Evolutionary conservation across 2,113 vertebrate genomes (phyloP).

Genomic region (Peromyscus polionotus): DNA sequence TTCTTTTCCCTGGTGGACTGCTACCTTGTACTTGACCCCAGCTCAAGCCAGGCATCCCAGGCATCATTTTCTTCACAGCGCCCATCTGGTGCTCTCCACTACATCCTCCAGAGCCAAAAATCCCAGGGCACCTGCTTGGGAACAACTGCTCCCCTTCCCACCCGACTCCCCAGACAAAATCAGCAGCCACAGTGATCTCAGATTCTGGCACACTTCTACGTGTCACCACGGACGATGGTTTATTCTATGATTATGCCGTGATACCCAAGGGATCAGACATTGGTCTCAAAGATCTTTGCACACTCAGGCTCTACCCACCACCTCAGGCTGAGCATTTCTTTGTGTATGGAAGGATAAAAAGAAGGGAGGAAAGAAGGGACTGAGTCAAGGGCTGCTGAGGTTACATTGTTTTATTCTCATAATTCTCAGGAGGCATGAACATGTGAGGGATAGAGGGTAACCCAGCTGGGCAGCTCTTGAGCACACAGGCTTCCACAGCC

Average conservation of each 20-base stretch:
- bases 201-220: background rate
- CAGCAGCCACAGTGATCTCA: background rate
- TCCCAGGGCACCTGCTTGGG: too few relatives aligned
- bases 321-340: background rate
- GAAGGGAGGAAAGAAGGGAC: background rate
- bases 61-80: background rate
- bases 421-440: background rate
- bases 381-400: accelerated
- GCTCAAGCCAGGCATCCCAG: too few relatives aligned
- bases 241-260: background rate
- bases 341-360: background rate
- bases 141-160: background rate
- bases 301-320: accelerated
- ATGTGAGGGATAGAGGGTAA: background rate
- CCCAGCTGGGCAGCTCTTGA: background rate
- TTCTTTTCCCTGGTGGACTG: background rate
- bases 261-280: background rate
- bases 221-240: background rate
- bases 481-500: too few relatives aligned
- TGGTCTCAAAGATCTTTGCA: background rate
- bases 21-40: accelerated
- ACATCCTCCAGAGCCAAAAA: background rate
- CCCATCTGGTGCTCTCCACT: accelerated
- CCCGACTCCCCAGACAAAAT: background rate
- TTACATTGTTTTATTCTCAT: background rate